Evolutionary conservation across 2,888 invertebrate species (phyloP), one percentile per base, ranked within the genome.

Genomic region (Eubasilissa splendida): DNA sequence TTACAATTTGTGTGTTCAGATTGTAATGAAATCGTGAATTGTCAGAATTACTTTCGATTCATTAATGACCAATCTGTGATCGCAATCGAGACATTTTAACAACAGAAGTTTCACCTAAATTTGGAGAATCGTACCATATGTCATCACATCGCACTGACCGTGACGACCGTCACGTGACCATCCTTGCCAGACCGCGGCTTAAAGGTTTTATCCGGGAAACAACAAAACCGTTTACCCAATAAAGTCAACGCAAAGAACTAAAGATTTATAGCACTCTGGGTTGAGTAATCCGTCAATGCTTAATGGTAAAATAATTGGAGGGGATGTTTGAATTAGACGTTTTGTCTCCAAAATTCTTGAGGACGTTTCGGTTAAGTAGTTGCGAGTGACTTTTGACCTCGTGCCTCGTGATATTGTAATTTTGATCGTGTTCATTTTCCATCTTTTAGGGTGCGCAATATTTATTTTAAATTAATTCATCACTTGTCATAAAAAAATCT

Each of bases 231-330:
- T 80, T 80, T 80, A 80, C 42, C 65, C 58, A 80, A 80, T 80
- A 22, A 77, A 80, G 58, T 52, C 56, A 58, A 52, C 68, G 56
- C 22, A 73, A 73, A 52, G 70, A 14, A 56, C 54, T 11, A 73
- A 73, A 73, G 54, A 73, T 73, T 56, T 68, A 68, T 33, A 56
- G 68, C 77, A 77, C 68, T 68, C 68, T 68, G 58, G 56, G 68
- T 66, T 68, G 68, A 77, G 66, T 58, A 77, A 68, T 68, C 56
- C 68, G 58, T 66, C 58, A 56, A 68, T 66, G 68, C 68, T 58
- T 82, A 79, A 82, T 77, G 71, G 60, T 54, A 73, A 76, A 77
- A 82, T 82, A 76, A 82, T 82, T 79, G 66, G 79, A 76, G 71
- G 68, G 71, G 76, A 79, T 73, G 70, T 75, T 14, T 9, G 68